Evolutionary conservation across 2,113 vertebrate species (phyloP).

Genomic region (Notiomystis cincta): DNA sequence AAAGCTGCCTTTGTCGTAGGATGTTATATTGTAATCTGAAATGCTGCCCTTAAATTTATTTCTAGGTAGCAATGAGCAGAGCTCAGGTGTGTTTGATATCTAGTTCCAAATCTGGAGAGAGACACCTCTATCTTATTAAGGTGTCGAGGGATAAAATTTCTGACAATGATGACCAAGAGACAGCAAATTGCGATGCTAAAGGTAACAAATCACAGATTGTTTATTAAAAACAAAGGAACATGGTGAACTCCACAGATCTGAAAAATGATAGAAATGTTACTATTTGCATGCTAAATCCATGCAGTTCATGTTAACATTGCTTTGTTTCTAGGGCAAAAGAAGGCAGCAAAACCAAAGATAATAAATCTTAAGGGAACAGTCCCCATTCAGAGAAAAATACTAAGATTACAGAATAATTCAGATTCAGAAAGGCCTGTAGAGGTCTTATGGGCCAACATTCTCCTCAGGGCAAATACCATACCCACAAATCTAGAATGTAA

Average conservation of each 20-base stretch:
- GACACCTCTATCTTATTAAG: conserved; percentile 87
- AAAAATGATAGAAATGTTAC: neutral
- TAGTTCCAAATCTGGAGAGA: conserved; percentile 79
- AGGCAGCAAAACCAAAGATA: neutral
- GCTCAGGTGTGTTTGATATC: conserved; percentile 91
- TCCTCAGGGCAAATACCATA: neutral
- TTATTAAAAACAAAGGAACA: neutral
- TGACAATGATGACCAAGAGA: conserved; percentile 88
- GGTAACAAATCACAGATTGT: conserved; percentile 67
- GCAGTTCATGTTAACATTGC: neutral
- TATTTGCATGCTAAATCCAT: neutral
- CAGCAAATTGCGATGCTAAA: conserved; percentile 89
- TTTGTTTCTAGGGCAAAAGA: neutral
- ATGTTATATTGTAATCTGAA: neutral
- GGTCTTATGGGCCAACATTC: neutral
- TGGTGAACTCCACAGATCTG: neutral
- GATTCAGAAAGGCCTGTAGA: neutral
- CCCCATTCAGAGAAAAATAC: neutral
- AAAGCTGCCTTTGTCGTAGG: neutral
- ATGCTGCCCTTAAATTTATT: conserved; percentile 27
- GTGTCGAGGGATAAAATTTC: conserved; percentile 80
- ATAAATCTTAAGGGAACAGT: neutral
- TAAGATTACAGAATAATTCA: neutral
- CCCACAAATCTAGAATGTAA: accelerated
- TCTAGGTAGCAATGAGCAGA: conserved; percentile 94